Evolutionary conservation across 2,113 vertebrate species (phyloP), one percentile per base, ranked within the genome.

Genomic region (Ceuthmochares aereus): DNA sequence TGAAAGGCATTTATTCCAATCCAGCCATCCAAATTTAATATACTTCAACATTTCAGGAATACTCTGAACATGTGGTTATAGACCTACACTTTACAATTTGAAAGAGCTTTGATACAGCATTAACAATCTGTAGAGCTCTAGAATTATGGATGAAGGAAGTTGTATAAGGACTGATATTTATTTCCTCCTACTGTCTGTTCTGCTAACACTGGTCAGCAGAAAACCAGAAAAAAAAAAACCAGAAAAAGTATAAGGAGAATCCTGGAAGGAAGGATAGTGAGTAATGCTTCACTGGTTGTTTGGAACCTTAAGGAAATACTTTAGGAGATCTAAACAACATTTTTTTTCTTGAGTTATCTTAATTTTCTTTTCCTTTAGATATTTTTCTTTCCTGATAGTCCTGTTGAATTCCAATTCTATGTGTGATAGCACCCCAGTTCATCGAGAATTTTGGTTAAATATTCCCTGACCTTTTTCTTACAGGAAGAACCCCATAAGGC

Each of bases 11-110:
- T 94, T 93, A 78, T 81, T 91, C 52, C n/a, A 25, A 84, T 87
- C 47, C 56, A 89, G 34, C 26, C 32, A 77, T 85, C 56, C 68
- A 87, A 67, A 77, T 75, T 75, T 75, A 67, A 94, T 91, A 69
- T 42, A 73, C 78, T 88, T 94, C 78, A 93, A 91, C 66, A 34
- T 89, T 92, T 87, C 91, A 87, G 23, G 36, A n/a, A 54, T 79
- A 60, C 0, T 89, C 45, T 78, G 55, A 66, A 59, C 23, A n/a
- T 56, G 66, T 60, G 72, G 56, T 51, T 87, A 32, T 36, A 87
- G 51, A 78, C 76, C 55, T 74, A 56, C 81, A 87, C 64, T 75
- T 90, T 52, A 78, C 62, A 69, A 70, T 95, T 87, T 69, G 56
- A 95, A 91, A 87, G 7, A 84, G 56, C 56, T 93, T 88, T 95